Evolutionary conservation across 2,888 invertebrate species (phyloP).

Genomic region (Stenodema calcarata): DNA sequence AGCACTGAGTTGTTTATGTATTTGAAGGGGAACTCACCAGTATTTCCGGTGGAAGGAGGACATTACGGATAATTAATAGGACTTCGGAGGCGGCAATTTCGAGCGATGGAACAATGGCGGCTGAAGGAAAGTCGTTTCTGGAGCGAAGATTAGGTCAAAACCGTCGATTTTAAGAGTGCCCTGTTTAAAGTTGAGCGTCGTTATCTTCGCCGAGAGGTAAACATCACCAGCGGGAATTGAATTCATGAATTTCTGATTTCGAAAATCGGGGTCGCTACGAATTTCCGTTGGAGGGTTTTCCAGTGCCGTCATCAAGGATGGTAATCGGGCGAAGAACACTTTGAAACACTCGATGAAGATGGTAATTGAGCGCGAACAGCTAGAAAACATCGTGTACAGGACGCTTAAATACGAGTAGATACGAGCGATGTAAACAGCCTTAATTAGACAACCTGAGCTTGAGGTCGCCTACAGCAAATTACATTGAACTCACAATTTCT

Average conservation of each 20-base stretch:
- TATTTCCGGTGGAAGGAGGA: background rate
- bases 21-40: background rate
- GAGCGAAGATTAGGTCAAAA: background rate
- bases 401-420: background rate
- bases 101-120: constrained; percentile 20
- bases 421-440: no score
- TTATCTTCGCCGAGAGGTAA: background rate
- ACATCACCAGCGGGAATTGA: background rate
- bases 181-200: background rate
- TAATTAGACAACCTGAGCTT: no score
- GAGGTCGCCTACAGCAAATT: no score
- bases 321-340: background rate
- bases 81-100: background rate
- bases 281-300: background rate
- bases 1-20: constrained; percentile 21
- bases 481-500: no score
- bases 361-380: background rate
- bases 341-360: background rate
- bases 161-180: background rate
- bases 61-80: constrained; percentile 29
- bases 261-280: background rate
- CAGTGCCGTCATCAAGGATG: background rate
- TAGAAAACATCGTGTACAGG: background rate
- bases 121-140: background rate
- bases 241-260: background rate